Evolutionary conservation across 2,113 vertebrate species (phyloP).

Genomic region (Ginglymostoma cirratum): DNA sequence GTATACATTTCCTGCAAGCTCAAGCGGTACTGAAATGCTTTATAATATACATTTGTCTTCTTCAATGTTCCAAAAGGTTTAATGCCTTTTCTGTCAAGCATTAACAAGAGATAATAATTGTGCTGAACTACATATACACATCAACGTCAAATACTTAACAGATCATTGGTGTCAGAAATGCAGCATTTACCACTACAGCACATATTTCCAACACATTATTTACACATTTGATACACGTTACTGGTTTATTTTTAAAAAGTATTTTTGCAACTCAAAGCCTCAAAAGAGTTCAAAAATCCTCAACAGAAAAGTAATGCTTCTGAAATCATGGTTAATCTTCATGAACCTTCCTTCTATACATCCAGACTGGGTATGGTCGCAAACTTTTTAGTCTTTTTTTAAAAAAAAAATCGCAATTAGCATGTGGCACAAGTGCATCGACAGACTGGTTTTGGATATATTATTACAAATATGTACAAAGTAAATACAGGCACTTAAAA

Average conservation of each 20-base stretch:
- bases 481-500: slow-evolving; percentile 99
- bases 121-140: slow-evolving; percentile 50
- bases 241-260: background rate
- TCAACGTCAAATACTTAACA: slow-evolving; percentile 45
- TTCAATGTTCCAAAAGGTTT: slow-evolving; percentile 44
- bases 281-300: background rate
- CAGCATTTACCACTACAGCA: slow-evolving; percentile 54
- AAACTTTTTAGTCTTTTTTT: background rate
- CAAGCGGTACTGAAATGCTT: slow-evolving; percentile 55
- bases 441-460: slow-evolving; percentile 61
- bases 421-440: slow-evolving; percentile 58
- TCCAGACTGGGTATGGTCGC: slow-evolving; percentile 39
- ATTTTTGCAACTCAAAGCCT: background rate
- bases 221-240: slow-evolving; percentile 45
- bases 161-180: slow-evolving; percentile 56
- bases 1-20: slow-evolving; percentile 48
- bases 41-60: slow-evolving; percentile 47
- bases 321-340: slow-evolving; percentile 46
- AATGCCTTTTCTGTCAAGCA: slow-evolving; percentile 59
- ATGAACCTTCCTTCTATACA: slow-evolving; percentile 47
- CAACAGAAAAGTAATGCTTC: slow-evolving; percentile 44
- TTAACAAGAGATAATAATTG: slow-evolving; percentile 48
- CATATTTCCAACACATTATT: slow-evolving; percentile 51
- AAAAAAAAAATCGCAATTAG: slow-evolving; percentile 40
- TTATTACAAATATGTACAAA: slow-evolving; percentile 91